Evolutionary conservation across 2,888 invertebrate species (phyloP), one percentile per base, ranked within the genome.

Genomic region (Meganola albula): DNA sequence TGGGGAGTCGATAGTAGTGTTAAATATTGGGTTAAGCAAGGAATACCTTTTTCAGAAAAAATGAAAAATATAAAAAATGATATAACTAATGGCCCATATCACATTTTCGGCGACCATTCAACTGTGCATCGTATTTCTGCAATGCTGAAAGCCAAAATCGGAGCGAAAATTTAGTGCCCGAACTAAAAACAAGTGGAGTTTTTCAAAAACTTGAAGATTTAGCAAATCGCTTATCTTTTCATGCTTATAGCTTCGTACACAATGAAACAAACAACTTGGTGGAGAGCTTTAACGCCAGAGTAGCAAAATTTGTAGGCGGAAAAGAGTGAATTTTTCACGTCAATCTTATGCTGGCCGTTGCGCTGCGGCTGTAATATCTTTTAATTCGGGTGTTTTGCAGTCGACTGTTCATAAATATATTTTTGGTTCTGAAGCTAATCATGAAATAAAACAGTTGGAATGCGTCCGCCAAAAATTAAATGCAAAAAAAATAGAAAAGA

Each of bases 81-180:
- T 7, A 26, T 26, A 10, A 21, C 13, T 3, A 30, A 22, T 14
- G 22, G 22, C 8, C 21, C 28, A 3, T 31, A 33, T 21, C 31
- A 37, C 7, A 33, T 37, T 10, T 37, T 31, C 16, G 37, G 27
- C 5, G 37, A 31, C 6, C 31, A 27, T 12, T 28, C 26, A 14
- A 28, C 32, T 23, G 37, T 23, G 12, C 13, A 29, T 14, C 23
- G 3, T 29, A 22, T 14, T 24, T 24, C 11, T 24, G 24, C 10
- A 12, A 10, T 7, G 12, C 18, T 10, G 6, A 28, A 20, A 9
- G 10, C 4, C 10, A 24, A 5, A 24, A 24, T 11, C 11, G 12
- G 8, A 11, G 4, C 4, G 11, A 24, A 6, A 24, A 24, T 24
- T 10, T 16, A 6, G 16, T 16, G 6, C 24, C 24, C 3, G 24